These are phyloP conservation scores for Lytechinus pictus DNA, from an alignment of 35 echinoderm and acorn worm genomes.

Conservation along the genomic window DNA sequence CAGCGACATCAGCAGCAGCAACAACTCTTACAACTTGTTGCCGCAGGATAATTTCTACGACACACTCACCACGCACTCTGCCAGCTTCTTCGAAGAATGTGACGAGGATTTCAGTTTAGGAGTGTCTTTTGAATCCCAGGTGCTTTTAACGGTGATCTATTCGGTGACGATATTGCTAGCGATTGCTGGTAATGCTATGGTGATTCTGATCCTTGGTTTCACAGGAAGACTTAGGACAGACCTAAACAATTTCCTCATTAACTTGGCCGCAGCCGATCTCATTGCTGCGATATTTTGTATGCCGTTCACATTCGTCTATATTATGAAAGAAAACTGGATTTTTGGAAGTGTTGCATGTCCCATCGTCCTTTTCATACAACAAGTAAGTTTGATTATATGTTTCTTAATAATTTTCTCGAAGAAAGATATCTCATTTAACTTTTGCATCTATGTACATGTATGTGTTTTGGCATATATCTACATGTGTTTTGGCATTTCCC, in stretches of 20 bases:
- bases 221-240: conserved; percentile 62
- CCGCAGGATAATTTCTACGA: neutral
- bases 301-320: conserved; percentile 81
- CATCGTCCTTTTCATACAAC: conserved; percentile 76
- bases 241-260: conserved; percentile 83
- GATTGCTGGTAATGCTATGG: conserved; percentile 71
- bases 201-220: conserved; percentile 74
- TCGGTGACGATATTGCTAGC: conserved; percentile 60
- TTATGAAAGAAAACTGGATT: conserved; percentile 79
- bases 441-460: too few species aligned
- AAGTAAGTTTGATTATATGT: conserved; percentile 62
- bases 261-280: conserved; percentile 81
- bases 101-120: neutral
- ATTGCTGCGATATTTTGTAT: conserved; percentile 70
- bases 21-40: neutral
- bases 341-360: conserved; percentile 67
- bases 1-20: neutral
- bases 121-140: conserved; percentile 27
- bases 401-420: neutral
- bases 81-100: neutral
- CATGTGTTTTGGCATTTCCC: too few species aligned
- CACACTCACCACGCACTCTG: neutral
- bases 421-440: too few species aligned
- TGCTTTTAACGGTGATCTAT: conserved; percentile 59
- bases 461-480: too few species aligned